phyloP scores from a whole-genome alignment of 1,140 invertebrate genomes.

The Phymastichus coffea region DNA sequence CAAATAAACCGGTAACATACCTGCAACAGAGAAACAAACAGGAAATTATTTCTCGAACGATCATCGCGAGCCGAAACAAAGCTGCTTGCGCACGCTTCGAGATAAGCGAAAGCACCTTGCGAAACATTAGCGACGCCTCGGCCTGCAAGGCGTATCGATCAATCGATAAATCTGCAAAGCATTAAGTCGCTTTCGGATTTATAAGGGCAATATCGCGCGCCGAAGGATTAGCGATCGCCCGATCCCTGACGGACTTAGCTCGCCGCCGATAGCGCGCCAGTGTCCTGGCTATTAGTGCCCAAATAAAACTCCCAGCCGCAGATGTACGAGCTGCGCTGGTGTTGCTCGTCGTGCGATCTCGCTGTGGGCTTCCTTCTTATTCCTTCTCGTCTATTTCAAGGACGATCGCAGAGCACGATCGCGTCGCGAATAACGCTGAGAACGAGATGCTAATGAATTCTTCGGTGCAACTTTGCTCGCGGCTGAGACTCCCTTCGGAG shows the following conservation, averaged over 20 bases:
- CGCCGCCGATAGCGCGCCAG: slow-evolving; percentile 51
- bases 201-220: slow-evolving; percentile 57
- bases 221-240: slow-evolving; percentile 52
- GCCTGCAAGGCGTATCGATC: background rate
- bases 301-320: slow-evolving; percentile 48
- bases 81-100: background rate
- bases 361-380: slow-evolving; percentile 10
- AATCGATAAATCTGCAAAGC: slow-evolving; percentile 49
- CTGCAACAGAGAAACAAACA: slow-evolving; percentile 46
- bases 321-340: background rate
- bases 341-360: slow-evolving; percentile 24
- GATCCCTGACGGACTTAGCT: slow-evolving; percentile 54
- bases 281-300: slow-evolving; percentile 59
- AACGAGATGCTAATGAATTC: too few relatives aligned
- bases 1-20: slow-evolving; percentile 46
- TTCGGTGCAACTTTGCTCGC: too few relatives aligned
- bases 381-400: too few relatives aligned
- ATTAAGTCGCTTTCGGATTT: slow-evolving; percentile 51
- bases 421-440: too few relatives aligned
- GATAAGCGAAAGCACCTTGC: background rate
- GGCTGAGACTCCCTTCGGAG: too few relatives aligned
- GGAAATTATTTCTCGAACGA: slow-evolving; percentile 11
- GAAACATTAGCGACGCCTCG: too few relatives aligned
- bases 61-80: background rate
- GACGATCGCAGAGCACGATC: too few relatives aligned